Conservation (phyloP, 2,888 invertebrate species). For the Latrodectus hesperus region DNA sequence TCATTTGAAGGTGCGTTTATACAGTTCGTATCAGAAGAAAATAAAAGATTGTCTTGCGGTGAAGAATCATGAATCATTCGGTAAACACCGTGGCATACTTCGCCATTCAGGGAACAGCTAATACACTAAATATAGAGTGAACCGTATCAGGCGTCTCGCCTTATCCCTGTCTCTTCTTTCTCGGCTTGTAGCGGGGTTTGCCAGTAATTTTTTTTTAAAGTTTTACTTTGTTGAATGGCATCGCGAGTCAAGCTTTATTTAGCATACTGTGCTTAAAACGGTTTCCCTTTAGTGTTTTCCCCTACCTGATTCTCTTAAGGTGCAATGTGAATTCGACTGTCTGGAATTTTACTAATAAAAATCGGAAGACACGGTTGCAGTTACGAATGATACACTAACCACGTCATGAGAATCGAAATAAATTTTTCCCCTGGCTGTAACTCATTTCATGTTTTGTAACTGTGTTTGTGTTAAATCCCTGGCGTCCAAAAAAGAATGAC, state of each 20-base stretch:
- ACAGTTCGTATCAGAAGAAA: too few species aligned
- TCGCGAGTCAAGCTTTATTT: constrained; percentile 58
- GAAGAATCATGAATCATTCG: constrained; percentile 33
- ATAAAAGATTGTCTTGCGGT: constrained; percentile 9
- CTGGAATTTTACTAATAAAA: constrained; percentile 35
- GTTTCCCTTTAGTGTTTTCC: constrained; percentile 14
- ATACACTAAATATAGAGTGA: constrained; percentile 40
- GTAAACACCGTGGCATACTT: constrained; percentile 48
- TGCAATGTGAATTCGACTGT: constrained; percentile 22
- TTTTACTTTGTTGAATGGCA: constrained; percentile 43
- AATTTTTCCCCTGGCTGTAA: neutral
- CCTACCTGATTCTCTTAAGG: constrained; percentile 52
- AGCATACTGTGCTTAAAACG: constrained; percentile 15
- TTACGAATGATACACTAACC: neutral
- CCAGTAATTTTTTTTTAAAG: constrained; percentile 24
- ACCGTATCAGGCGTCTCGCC: constrained; percentile 38
- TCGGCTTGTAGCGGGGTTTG: constrained; percentile 21
- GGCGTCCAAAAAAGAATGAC: neutral
- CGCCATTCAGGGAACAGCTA: constrained; percentile 36
- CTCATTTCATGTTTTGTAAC: neutral
- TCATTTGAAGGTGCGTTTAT: too few species aligned
- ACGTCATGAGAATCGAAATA: too few species aligned
- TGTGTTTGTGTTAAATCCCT: neutral
- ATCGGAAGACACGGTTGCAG: neutral
- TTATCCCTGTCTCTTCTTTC: constrained; percentile 45